These are phyloP conservation scores for Eulimnadia texana DNA, from an alignment of 1,140 invertebrate species.

Conservation along the genomic window DNA sequence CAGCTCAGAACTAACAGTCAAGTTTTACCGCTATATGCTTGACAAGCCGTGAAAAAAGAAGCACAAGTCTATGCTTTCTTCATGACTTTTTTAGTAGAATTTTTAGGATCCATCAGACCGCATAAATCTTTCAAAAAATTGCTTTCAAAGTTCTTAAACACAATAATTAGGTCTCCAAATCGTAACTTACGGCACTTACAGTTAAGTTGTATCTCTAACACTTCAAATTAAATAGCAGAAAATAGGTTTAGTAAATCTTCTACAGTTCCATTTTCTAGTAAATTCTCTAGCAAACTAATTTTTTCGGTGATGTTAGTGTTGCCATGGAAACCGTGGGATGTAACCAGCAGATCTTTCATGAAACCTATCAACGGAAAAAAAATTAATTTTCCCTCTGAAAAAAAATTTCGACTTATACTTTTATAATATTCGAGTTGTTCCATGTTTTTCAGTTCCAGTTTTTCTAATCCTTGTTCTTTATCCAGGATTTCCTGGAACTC, in stretches of 20 bases:
- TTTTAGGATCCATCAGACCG: too few species aligned
- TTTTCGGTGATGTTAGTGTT: background rate
- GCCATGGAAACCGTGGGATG: background rate
- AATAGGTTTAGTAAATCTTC: background rate
- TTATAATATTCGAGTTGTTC: background rate
- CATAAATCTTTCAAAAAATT: too few species aligned
- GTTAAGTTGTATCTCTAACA: too few species aligned
- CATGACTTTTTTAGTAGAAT: too few species aligned
- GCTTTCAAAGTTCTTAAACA: too few species aligned
- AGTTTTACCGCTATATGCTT: too few species aligned
- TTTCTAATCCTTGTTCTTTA: background rate
- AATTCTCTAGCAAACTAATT: background rate
- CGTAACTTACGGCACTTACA: too few species aligned
- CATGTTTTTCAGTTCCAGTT: background rate
- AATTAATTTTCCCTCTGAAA: background rate
- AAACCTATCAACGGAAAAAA: background rate
- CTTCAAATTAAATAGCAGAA: too few species aligned
- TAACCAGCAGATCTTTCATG: background rate
- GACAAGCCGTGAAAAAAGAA: too few species aligned
- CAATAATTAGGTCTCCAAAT: too few species aligned
- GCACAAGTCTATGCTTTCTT: too few species aligned
- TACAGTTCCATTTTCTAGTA: background rate
- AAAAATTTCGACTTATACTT: background rate
- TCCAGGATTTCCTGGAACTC: background rate
- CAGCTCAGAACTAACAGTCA: too few species aligned